phyloP scores from a whole-genome alignment of 2,797 vertebrate genomes.

The Parambassis ranga region DNA sequence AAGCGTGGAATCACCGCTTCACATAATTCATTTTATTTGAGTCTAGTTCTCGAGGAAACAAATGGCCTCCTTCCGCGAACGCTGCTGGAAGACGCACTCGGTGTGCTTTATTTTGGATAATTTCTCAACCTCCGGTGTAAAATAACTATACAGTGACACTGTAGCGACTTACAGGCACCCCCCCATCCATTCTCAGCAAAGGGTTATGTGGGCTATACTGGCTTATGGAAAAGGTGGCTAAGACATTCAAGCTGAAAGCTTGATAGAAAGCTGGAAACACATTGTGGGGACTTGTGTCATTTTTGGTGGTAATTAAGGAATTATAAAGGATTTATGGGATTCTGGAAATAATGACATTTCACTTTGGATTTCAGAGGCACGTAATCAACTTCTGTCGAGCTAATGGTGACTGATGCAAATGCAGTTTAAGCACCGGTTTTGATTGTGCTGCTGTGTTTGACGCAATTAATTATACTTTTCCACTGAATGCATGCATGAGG shows the following conservation, averaged over 20 bases:
- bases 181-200: conserved; percentile 1
- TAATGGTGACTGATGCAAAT: conserved; percentile 34
- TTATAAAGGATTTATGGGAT: conserved; percentile 9
- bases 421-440: conserved; percentile 27
- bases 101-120: conserved; percentile 35
- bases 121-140: conserved; percentile 28
- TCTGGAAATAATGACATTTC: conserved; percentile 26
- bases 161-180: not conserved
- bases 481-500: conserved; percentile 3
- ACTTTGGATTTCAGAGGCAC: not conserved
- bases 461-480: conserved; percentile 42
- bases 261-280: not conserved
- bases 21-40: conserved; percentile 26
- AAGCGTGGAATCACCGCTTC: conserved; percentile 13
- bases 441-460: conserved; percentile 24
- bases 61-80: conserved; percentile 8
- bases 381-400: conserved; percentile 13
- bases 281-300: not conserved
- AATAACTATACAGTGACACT: conserved; percentile 6
- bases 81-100: conserved; percentile 10
- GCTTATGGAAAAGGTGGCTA: too few relatives aligned
- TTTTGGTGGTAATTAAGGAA: conserved; percentile 5
- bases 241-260: too few relatives aligned
- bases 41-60: conserved; percentile 35
- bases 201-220: conserved; percentile 1